Conservation (phyloP, 2,888 invertebrate genomes). For the Apamea anceps region DNA sequence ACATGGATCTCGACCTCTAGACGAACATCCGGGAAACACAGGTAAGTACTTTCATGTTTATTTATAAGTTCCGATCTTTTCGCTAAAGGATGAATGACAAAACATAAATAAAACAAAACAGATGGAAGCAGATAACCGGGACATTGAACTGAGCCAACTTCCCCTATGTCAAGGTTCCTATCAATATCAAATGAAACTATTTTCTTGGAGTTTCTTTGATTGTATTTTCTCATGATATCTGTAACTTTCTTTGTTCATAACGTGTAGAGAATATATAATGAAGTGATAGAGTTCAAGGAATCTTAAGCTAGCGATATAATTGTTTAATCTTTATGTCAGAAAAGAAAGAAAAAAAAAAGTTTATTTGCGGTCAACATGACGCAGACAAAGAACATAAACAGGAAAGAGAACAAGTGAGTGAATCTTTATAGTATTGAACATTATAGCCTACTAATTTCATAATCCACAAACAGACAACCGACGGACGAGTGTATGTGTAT, state of each 20-base stretch:
- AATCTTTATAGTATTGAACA: neutral
- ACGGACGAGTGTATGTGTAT: neutral
- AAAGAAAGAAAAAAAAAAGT: neutral
- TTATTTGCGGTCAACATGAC: neutral
- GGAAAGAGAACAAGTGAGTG: neutral
- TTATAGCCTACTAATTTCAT: neutral
- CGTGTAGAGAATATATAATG: neutral
- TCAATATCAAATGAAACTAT: neutral
- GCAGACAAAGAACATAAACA: neutral
- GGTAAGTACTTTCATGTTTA: constrained; percentile 6
- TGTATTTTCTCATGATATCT: neutral
- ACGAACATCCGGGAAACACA: constrained; percentile 12
- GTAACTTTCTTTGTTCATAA: neutral
- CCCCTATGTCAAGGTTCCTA: constrained; percentile 9
- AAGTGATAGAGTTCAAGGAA: neutral
- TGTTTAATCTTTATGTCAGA: neutral
- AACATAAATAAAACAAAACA: constrained; percentile 3
- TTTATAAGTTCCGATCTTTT: constrained; percentile 33
- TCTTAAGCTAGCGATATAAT: neutral
- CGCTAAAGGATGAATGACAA: constrained; percentile 10
- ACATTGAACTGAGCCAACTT: constrained; percentile 12
- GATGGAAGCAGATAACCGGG: constrained; percentile 4
- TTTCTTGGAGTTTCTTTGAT: constrained; percentile 1
- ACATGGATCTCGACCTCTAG: constrained; percentile 11
- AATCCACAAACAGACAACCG: neutral